Evolutionary conservation across 2,113 vertebrate species (phyloP).

Genomic region (Beaufortia kweichowensis): DNA sequence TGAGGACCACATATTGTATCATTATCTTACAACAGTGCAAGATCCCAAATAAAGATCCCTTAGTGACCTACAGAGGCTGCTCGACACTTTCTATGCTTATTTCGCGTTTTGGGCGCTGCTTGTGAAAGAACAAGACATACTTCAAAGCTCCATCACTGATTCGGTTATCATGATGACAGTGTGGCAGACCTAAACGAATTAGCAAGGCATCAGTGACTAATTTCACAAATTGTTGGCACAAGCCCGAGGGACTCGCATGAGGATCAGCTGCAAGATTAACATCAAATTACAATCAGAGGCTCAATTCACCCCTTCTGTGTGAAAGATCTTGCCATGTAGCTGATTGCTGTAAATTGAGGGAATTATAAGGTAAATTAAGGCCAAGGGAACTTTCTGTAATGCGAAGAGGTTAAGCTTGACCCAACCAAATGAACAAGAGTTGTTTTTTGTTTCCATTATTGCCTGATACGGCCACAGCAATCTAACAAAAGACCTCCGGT

Average conservation of each 20-base stretch:
- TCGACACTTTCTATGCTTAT: neutral
- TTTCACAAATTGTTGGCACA: constrained; percentile 16
- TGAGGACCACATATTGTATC: constrained; percentile 18
- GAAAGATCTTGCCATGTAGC: neutral
- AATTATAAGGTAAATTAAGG: constrained; percentile 7
- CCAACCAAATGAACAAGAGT: neutral
- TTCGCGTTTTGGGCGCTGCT: neutral
- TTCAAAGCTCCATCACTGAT: neutral
- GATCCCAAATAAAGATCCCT: neutral
- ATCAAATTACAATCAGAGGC: constrained; percentile 21
- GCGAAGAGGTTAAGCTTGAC: neutral
- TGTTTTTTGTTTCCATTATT: neutral
- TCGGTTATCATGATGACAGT: neutral
- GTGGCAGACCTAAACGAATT: constrained; percentile 30
- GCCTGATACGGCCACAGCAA: neutral
- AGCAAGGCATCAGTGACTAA: constrained; percentile 18
- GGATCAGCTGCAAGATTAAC: constrained; percentile 26
- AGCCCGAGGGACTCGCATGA: constrained; percentile 5
- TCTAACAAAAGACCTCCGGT: neutral
- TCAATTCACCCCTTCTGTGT: neutral
- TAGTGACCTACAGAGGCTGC: neutral
- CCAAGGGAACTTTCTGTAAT: neutral
- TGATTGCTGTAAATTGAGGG: neutral
- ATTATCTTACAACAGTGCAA: neutral
- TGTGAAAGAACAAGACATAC: neutral